A percentile compares a stretch with the other conserved stretches of the same genome.
Conservation (phyloP, 2,113 vertebrate genomes). For the Pheucticus melanocephalus region DNA sequence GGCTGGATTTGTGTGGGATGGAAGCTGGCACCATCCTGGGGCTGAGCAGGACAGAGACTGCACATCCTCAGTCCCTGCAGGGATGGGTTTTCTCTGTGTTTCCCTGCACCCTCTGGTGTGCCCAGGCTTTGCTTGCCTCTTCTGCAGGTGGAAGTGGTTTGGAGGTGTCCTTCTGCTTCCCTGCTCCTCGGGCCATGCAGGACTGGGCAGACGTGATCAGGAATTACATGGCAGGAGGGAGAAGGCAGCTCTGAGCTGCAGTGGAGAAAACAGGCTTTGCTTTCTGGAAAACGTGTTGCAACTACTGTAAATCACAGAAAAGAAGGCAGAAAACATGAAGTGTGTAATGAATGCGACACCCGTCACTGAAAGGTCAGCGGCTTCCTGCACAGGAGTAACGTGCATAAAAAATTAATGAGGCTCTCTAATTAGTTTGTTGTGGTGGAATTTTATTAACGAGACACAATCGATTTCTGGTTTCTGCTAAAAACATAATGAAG, state of each 20-base stretch:
- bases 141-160: background rate
- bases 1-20: background rate
- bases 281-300: background rate
- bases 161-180: background rate
- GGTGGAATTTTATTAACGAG: conserved; percentile 47
- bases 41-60: background rate
- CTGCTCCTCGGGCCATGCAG: background rate
- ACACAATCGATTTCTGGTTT: conserved; percentile 21
- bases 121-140: background rate
- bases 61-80: background rate
- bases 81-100: rapidly evolving
- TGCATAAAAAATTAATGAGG: conserved; percentile 57
- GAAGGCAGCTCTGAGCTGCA: background rate
- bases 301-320: background rate
- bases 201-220: background rate
- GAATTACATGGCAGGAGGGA: background rate
- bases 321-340: background rate
- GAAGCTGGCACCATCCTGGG: background rate
- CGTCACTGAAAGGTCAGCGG: conserved; percentile 21
- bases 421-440: conserved; percentile 62
- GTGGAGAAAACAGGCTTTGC: background rate
- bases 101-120: background rate
- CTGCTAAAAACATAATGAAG: conserved; percentile 11
- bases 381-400: background rate
- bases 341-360: background rate